phyloP scores from a whole-genome alignment of 64 coral and sea anemone genomes.

The Montipora efflorescens region DNA sequence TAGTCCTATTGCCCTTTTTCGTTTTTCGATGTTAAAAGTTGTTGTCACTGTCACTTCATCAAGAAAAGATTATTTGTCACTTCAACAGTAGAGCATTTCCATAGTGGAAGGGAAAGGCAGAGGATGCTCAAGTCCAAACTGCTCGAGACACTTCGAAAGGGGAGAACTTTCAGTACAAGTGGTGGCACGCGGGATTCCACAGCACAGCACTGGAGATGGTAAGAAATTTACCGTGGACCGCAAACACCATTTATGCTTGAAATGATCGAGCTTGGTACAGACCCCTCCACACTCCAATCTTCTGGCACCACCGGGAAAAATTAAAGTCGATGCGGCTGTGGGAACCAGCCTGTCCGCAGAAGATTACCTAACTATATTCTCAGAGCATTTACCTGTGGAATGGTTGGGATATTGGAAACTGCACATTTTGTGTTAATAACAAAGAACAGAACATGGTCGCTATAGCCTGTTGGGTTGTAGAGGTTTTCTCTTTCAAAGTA shows the following conservation, averaged over 20 bases:
- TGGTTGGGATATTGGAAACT: neutral
- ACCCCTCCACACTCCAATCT: slow-evolving; percentile 33
- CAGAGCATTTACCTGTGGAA: slow-evolving; percentile 33
- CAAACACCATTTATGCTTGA: slow-evolving; percentile 71
- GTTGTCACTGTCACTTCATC: too few relatives aligned
- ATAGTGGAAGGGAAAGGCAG: slow-evolving; percentile 39
- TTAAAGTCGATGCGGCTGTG: slow-evolving; percentile 31
- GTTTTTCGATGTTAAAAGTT: too few relatives aligned
- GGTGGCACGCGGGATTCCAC: slow-evolving; percentile 47
- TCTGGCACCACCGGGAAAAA: slow-evolving; percentile 30
- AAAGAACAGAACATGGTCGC: neutral
- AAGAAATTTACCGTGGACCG: slow-evolving; percentile 30
- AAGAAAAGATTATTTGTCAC: too few relatives aligned
- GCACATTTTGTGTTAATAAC: too few relatives aligned
- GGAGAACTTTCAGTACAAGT: slow-evolving; percentile 57
- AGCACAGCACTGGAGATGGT: slow-evolving; percentile 45
- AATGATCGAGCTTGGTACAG: slow-evolving; percentile 42
- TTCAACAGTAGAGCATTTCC: slow-evolving; percentile 58
- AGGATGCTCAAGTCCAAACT: too few relatives aligned
- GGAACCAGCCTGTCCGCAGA: slow-evolving; percentile 31
- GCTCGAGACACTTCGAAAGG: slow-evolving; percentile 19
- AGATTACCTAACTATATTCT: slow-evolving; percentile 49
- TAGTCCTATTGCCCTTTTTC: too few relatives aligned
- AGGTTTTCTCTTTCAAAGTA: neutral
- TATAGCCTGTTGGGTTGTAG: neutral